These are phyloP conservation scores for Tenualosa thibaudeaui DNA, from an alignment of 2,797 vertebrate species.

Conservation along the genomic window DNA sequence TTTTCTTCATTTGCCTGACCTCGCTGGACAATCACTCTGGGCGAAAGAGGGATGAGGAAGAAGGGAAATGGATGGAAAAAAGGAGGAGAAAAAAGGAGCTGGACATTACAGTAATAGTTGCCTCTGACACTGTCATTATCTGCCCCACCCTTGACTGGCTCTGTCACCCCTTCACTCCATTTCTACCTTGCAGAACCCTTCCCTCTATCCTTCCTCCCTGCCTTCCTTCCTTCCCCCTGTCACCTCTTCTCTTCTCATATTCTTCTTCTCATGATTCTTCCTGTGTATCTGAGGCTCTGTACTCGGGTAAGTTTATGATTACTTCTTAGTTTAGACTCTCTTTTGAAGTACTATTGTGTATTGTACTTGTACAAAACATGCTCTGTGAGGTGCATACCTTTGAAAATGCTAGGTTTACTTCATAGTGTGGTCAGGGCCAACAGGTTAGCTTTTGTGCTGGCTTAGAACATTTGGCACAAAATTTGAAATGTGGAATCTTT, in stretches of 20 bases:
- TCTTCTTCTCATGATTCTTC: not conserved
- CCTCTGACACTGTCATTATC: slow-evolving; percentile 48
- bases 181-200: not conserved
- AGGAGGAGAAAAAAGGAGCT: not conserved
- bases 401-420: too few relatives aligned
- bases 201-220: not conserved
- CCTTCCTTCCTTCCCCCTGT: not conserved
- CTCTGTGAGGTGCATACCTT: too few relatives aligned
- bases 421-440: too few relatives aligned
- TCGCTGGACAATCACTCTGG: slow-evolving; percentile 14
- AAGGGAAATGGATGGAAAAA: not conserved
- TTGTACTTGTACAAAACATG: too few relatives aligned
- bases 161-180: not conserved
- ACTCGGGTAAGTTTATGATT: too few relatives aligned
- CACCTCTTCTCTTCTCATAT: not conserved
- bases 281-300: not conserved
- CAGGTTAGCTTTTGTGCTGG: too few relatives aligned
- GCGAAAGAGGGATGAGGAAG: not conserved
- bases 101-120: slow-evolving; percentile 45
- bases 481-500: too few relatives aligned
- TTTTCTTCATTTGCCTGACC: slow-evolving; percentile 38
- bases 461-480: too few relatives aligned
- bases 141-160: slow-evolving; percentile 28
- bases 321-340: too few relatives aligned
- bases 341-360: too few relatives aligned